These are phyloP conservation scores for Pagrus major DNA, from an alignment of 2,113 vertebrate species.

Conservation along the genomic window DNA sequence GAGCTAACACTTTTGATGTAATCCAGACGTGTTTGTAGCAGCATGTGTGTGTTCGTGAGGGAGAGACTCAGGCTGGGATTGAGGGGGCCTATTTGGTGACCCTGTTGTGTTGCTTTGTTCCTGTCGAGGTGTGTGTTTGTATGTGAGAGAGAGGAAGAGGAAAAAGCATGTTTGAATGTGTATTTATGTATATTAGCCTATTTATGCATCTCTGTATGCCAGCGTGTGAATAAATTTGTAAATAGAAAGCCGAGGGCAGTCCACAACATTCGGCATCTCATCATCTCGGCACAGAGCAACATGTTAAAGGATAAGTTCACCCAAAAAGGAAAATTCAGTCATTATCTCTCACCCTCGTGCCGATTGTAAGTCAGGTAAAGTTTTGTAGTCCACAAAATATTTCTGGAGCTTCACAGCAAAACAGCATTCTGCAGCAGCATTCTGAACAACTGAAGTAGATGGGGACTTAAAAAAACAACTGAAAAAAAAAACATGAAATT, in stretches of 20 bases:
- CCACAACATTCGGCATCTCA: neutral
- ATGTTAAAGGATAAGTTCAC: too few species aligned
- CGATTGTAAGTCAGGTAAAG: too few species aligned
- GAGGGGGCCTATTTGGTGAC: slow-evolving; percentile 29
- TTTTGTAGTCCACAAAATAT: too few species aligned
- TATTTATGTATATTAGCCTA: slow-evolving; percentile 22
- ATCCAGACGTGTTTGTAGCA: slow-evolving; percentile 74
- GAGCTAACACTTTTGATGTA: slow-evolving; percentile 76
- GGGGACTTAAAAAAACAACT: too few species aligned
- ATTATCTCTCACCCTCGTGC: too few species aligned
- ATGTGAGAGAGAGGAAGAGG: neutral
- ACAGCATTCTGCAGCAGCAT: too few species aligned
- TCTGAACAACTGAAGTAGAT: too few species aligned
- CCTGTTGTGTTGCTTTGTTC: slow-evolving; percentile 28
- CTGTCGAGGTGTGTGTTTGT: slow-evolving; percentile 11
- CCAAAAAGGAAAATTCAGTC: too few species aligned
- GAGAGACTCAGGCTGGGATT: neutral
- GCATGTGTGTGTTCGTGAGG: slow-evolving; percentile 45
- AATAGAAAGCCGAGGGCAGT: neutral
- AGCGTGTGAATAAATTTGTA: slow-evolving; percentile 7
- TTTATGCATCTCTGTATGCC: slow-evolving; percentile 21
- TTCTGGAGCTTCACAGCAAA: too few species aligned
- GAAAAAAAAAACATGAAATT: too few species aligned
- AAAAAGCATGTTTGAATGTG: neutral
- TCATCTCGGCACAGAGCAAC: slow-evolving; percentile 8